Base-by-base conservation (phyloP, 2,113 vertebrate genomes). In the Phoxinus phoxinus region DNA sequence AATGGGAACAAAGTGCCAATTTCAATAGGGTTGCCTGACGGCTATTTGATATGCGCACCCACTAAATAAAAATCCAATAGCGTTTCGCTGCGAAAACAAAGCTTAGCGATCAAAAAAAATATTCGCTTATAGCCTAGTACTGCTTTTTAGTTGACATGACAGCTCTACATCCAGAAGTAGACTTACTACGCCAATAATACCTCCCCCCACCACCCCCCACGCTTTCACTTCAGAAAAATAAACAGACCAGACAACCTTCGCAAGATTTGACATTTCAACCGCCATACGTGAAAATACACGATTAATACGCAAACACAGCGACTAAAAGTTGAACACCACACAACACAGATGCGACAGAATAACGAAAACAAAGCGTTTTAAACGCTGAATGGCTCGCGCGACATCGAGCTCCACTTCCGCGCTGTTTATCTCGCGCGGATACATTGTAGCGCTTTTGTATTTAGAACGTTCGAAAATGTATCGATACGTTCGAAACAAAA, bases 1-100 rank as follows among this genome's bases (percentile, higher is more conserved):
- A 96, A 97, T 90, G 93, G 95, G 96, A 98, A 97, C 96, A 97
- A 97, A 97, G 96, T 97, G 93, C 91, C 90, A 93, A 92, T 93
- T 92, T 94, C 93, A 93, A 91, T 92, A 90, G 93, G 91, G 89
- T 94, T 93, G 91, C 94, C 95, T 94, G 87, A 89, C 92, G 92
- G 94, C 95, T 84, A 93, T 93, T 94, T 90, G 93, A 93, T 94
- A 94, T 92, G 92, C 90, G 90, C 93, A 91, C 91, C 90, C 92
- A 90, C 91, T 92, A 93, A 93, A 95, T 90, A 92, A 90, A 90
- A 91, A 91, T 21, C 48, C 44, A 77, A 85, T 71, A 81, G 37
- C 84, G 65, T 69, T 65, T 65, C 63, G 63, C 27, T 17, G 63
- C 73, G 71, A 30, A 75, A 75, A 51, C 15, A 30, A 27, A 32